These are phyloP conservation scores for Antidorcas marsupialis DNA, from an alignment of 2,113 vertebrate species.

Conservation along the genomic window DNA sequence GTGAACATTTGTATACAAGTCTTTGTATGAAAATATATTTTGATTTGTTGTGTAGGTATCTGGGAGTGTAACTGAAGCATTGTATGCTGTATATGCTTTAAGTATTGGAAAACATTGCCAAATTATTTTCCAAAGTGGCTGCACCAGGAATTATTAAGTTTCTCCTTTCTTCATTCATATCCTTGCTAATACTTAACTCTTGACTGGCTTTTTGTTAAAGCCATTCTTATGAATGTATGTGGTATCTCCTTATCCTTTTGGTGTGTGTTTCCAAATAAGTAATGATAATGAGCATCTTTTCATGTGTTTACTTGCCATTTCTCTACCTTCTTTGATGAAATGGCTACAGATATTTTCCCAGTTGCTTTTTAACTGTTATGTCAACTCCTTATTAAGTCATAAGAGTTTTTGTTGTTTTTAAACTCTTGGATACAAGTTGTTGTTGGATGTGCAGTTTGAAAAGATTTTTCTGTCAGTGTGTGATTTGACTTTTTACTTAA, in stretches of 20 bases:
- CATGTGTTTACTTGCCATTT: neutral
- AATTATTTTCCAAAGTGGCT: neutral
- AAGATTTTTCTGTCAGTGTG: neutral
- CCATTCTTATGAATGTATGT: fast-evolving
- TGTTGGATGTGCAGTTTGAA: neutral
- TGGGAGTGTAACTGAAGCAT: neutral
- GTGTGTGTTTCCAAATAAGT: neutral
- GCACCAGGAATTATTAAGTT: neutral
- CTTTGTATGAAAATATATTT: neutral
- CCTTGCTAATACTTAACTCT: neutral
- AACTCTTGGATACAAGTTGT: neutral
- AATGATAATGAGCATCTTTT: neutral
- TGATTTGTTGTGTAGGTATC: neutral
- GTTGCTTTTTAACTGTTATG: neutral
- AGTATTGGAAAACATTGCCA: neutral
- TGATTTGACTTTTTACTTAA: neutral
- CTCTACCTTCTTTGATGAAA: neutral
- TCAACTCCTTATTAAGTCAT: neutral
- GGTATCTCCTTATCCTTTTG: neutral
- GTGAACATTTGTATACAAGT: fast-evolving
- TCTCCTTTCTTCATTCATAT: neutral
- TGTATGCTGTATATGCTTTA: neutral
- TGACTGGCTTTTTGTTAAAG: neutral
- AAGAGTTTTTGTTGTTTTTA: neutral
- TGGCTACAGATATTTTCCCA: neutral